Conservation (phyloP, 2,113 vertebrate species). For the Xyrauchen texanus region DNA sequence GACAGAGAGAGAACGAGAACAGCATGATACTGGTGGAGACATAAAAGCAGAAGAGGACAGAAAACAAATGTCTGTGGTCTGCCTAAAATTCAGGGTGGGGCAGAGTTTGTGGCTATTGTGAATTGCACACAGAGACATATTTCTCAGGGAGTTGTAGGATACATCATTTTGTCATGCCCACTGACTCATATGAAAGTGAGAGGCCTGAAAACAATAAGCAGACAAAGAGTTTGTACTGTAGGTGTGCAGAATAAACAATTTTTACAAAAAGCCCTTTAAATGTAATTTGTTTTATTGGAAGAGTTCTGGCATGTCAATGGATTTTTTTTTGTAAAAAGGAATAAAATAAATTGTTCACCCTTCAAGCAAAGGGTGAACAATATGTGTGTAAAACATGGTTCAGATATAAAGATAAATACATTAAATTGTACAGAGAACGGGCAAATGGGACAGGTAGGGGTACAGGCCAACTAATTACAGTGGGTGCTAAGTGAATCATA, state of each 20-base stretch:
- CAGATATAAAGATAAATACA: no score
- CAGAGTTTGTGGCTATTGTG: slow-evolving; percentile 53
- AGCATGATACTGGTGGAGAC: neutral
- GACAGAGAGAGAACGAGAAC: neutral
- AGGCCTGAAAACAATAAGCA: neutral
- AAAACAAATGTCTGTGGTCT: slow-evolving; percentile 48
- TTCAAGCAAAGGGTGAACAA: no score
- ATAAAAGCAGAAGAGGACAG: neutral
- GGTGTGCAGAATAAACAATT: neutral
- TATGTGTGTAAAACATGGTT: no score
- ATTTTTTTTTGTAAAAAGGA: no score
- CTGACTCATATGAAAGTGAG: slow-evolving; percentile 3
- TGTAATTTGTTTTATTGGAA: no score
- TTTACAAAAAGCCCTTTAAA: neutral
- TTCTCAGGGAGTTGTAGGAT: slow-evolving; percentile 53
- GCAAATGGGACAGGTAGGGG: no score
- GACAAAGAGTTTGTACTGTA: no score
- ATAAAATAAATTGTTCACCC: no score
- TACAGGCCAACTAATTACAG: no score
- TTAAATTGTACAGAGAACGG: no score
- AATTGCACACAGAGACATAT: slow-evolving; percentile 60
- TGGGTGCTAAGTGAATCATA: no score
- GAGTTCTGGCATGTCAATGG: no score
- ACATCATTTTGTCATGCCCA: neutral
- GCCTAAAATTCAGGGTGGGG: neutral